Base-by-base conservation (phyloP, 2,113 vertebrate genomes). In the Heterocephalus glaber region DNA sequence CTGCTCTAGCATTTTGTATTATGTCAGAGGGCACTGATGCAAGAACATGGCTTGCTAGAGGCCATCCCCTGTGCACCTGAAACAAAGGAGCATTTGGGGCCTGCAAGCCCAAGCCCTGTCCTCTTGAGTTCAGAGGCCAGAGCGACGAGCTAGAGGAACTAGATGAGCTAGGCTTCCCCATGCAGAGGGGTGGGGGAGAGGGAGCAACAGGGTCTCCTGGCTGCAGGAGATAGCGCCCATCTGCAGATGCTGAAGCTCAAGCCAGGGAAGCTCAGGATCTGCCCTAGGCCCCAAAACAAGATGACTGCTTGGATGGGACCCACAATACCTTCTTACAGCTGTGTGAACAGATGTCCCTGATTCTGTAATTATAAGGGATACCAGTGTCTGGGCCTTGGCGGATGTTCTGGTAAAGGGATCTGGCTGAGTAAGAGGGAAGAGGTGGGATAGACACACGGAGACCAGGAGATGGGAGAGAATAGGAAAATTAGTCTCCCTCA, bases 61-160 rank as follows among this genome's bases (percentile, higher is more conserved):
- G 85, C 28, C 54, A 2, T 74, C 13, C n/a, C 89, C 49, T 74
- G 49, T 41, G 19, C 60, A 74, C 56, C 49, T 68, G n/a, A 54
- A 65, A 54, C 10, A 84, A 74, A 76, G 52, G n/a, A 49, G 8
- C 65, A 47, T 30, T 61, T 65, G 33, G 47, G 41, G 24, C 14
- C 70, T 61, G 14, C 24, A 22, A 90, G 38, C 33, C 28, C 8
- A 47, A 54, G 83, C 54, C 24, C n/a, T 87, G 28, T 91, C 35
- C 24, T 94, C 26, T 49, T 94, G 35, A 44, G 28, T 89, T 96
- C 9, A 60, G 80, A 85, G 90, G 60, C 13, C 44, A 85, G 84
- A 90, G 10, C 86, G 79, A 60, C 16, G 80, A 92, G 56, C 44
- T 65, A 86, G 74, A 63, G 35, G 65, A 82, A 35, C 54, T 35